Conservation (phyloP, 2,797 vertebrate species). For the Salarias fasciatus region DNA sequence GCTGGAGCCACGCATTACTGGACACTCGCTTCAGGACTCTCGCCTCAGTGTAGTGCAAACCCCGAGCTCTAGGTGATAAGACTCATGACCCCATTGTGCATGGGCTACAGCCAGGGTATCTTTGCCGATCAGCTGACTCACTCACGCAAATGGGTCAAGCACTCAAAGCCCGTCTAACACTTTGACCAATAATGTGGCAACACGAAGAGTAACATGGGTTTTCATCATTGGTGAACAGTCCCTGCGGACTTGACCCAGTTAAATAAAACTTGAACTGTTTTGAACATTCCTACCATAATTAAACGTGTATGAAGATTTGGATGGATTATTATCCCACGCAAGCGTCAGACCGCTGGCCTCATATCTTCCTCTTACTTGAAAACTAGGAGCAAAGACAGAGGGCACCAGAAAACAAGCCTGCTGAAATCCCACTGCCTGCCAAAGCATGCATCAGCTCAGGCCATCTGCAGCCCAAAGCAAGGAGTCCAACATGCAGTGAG, state of each 20-base stretch:
- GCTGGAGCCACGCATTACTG: slow-evolving; percentile 23
- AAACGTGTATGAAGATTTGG: slow-evolving; percentile 6
- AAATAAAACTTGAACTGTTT: background rate
- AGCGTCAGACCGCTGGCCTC: slow-evolving; percentile 4
- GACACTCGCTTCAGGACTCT: slow-evolving; percentile 31
- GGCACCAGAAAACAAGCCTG: slow-evolving; percentile 44
- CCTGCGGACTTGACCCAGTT: slow-evolving; percentile 8
- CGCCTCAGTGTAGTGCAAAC: slow-evolving; percentile 32
- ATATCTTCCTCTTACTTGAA: slow-evolving; percentile 1
- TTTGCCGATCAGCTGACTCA: slow-evolving; percentile 53
- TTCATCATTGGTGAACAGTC: slow-evolving; percentile 2
- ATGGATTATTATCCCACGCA: background rate
- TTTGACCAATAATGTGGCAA: slow-evolving; percentile 36
- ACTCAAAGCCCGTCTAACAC: slow-evolving; percentile 43
- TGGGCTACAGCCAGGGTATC: slow-evolving; percentile 53
- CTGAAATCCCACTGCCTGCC: slow-evolving; percentile 5
- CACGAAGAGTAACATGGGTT: slow-evolving; percentile 21
- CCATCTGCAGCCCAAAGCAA: slow-evolving; percentile 49
- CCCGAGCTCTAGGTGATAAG: slow-evolving; percentile 58
- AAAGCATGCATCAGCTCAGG: slow-evolving; percentile 35
- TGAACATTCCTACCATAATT: background rate
- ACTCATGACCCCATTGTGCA: slow-evolving; percentile 66
- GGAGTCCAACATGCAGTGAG: slow-evolving; percentile 16
- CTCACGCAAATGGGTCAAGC: slow-evolving; percentile 65
- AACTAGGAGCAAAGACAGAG: slow-evolving; percentile 41